Evolutionary conservation across 2,888 invertebrate genomes (phyloP), one percentile per base, ranked within the genome.

Genomic region (Acrocera orbiculus): DNA sequence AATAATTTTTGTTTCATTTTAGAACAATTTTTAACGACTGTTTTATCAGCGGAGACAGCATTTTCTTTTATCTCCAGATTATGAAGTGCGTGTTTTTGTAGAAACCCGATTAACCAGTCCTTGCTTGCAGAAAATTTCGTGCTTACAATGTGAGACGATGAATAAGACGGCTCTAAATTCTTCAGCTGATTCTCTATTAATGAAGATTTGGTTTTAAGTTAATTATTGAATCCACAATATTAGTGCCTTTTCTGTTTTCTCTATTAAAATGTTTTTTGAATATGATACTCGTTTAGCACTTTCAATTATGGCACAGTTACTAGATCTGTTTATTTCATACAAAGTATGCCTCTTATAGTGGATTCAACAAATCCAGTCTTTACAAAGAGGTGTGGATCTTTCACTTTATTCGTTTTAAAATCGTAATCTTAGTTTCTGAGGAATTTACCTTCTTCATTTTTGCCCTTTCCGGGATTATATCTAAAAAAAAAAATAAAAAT

Each of bases 141-240:
- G 27, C 9, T 27, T 13, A 13, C 15, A n/a, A 27, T 16, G 16
- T 20, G 23, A 16, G 20, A 4, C 29, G 26, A 31, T 17, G 37
- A 37, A 30, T 32, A 29, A 29, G 26, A 39, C 16, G 35, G 35
- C 25, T 40, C 41, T 27, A 36, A 25, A 27, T 39, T 25, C 30
- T 43, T 41, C 15, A 43, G 24, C 27, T 37, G 37, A 11, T 43
- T 40, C 31, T 23, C 35, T 35, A 26, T 38, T 34, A n/a, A 42
- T 13, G 9, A 40, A 38, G 8, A 40, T 44, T 34, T 32, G 24
- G 34, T 40, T 44, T 22, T 33, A n/a, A 22, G 36, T 37, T 35
- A 27, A 25, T 8, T 42, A 40, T 20, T 43, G 32, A 32, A 46
- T 42, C 44, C 44, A 44, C 37, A 40, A 29, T 10, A 37, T 35